phyloP scores from a whole-genome alignment of 2,888 invertebrate species.

The Tenthredo distinguenda region DNA sequence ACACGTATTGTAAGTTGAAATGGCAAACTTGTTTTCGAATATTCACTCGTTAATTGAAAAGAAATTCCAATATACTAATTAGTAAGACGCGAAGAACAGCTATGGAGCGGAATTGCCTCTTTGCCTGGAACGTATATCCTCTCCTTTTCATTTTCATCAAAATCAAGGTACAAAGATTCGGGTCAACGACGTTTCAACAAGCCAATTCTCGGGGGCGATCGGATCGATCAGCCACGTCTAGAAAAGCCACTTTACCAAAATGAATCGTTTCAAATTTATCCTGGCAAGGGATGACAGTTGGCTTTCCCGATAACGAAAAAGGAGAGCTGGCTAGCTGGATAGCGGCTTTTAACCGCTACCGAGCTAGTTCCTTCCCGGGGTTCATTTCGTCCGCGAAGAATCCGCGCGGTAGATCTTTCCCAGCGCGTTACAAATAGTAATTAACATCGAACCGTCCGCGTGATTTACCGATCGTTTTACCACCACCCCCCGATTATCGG shows the following conservation, averaged over 20 bases:
- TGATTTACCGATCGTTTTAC: background rate
- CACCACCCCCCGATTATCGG: background rate
- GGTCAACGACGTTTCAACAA: background rate
- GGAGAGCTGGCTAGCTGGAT: background rate
- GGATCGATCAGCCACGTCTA: conserved; percentile 22
- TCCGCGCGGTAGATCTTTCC: background rate
- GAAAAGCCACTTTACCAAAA: conserved; percentile 24
- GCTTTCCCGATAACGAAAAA: background rate
- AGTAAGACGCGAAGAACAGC: background rate
- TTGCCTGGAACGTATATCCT: background rate
- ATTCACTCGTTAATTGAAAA: background rate
- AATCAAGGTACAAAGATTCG: background rate
- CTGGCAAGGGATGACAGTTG: background rate
- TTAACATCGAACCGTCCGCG: background rate
- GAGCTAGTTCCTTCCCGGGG: background rate
- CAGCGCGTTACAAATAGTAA: background rate
- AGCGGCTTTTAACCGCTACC: background rate
- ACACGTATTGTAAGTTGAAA: conserved; percentile 93
- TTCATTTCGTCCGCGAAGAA: background rate
- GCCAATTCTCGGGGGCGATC: conserved; percentile 18
- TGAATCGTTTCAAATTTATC: conserved; percentile 35
- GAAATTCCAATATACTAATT: background rate
- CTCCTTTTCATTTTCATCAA: background rate
- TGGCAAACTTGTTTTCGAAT: background rate
- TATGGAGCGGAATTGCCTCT: background rate